phyloP scores from a whole-genome alignment of 2,888 invertebrate species.

The Xanthorhoe spadicearia region DNA sequence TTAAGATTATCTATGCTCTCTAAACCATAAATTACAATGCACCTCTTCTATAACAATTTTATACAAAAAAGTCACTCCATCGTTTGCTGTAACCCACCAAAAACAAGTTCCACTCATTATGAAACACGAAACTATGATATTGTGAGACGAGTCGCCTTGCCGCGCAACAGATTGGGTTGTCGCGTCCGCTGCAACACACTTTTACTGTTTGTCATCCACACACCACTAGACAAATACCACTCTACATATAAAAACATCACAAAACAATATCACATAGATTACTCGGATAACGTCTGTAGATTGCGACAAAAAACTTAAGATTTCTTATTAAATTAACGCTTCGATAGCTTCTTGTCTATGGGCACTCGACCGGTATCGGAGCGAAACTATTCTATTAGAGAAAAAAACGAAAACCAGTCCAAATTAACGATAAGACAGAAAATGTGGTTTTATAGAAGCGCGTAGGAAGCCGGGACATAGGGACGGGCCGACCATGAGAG shows the following conservation, averaged over 20 bases:
- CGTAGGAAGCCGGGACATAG: constrained; percentile 44
- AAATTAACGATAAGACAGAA: constrained; percentile 51
- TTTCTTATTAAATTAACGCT: constrained; percentile 4
- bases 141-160: constrained; percentile 67
- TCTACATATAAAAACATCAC: neutral
- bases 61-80: constrained; percentile 61
- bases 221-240: constrained; percentile 15
- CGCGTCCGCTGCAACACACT: constrained; percentile 61
- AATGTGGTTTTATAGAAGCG: constrained; percentile 52
- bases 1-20: neutral
- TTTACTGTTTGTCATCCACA: constrained; percentile 75
- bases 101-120: constrained; percentile 81
- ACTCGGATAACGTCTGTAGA: neutral
- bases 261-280: neutral
- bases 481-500: constrained; percentile 21
- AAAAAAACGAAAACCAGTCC: constrained; percentile 79
- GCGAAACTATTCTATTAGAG: constrained; percentile 82
- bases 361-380: constrained; percentile 70
- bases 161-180: constrained; percentile 63
- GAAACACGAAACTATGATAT: constrained; percentile 82
- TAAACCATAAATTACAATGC: neutral
- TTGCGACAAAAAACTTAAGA: neutral
- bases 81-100: constrained; percentile 60
- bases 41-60: neutral
- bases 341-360: constrained; percentile 22